These are phyloP conservation scores for Setipinna tenuifilis DNA, from an alignment of 2,797 vertebrate species.

Conservation along the genomic window DNA sequence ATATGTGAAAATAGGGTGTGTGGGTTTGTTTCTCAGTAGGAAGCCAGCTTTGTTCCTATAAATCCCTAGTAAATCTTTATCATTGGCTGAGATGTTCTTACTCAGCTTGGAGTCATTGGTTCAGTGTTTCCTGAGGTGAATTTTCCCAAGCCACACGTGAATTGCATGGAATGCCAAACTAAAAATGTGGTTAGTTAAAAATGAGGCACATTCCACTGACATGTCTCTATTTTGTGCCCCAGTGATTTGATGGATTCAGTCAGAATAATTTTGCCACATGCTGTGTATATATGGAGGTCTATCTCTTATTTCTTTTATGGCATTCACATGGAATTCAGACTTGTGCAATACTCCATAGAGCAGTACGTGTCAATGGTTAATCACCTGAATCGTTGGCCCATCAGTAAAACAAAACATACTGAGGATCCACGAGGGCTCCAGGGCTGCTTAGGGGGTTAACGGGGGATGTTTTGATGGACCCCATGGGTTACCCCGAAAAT, in stretches of 20 bases:
- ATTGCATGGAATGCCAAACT: neutral
- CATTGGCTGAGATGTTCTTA: neutral
- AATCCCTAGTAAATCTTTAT: neutral
- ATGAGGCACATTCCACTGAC: neutral
- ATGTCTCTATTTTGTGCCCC: neutral
- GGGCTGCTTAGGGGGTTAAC: slow-evolving; percentile 41
- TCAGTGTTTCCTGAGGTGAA: neutral
- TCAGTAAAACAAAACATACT: neutral
- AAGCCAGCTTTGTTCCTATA: neutral
- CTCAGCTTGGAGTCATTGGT: neutral
- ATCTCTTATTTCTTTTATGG: neutral
- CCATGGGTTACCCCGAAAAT: slow-evolving; percentile 43
- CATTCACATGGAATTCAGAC: neutral
- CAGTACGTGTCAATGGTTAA: slow-evolving; percentile 4
- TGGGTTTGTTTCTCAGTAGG: neutral
- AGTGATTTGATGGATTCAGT: neutral
- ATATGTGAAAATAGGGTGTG: neutral
- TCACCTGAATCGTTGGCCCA: slow-evolving; percentile 14
- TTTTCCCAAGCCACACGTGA: neutral
- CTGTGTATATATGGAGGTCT: neutral
- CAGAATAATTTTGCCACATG: neutral
- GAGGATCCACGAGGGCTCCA: slow-evolving; percentile 17
- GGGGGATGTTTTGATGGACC: slow-evolving; percentile 31
- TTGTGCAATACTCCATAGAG: slow-evolving; percentile 4
- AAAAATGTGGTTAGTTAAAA: neutral